Conservation (phyloP, 1,140 invertebrate species). For the Drosophila simulans region DNA sequence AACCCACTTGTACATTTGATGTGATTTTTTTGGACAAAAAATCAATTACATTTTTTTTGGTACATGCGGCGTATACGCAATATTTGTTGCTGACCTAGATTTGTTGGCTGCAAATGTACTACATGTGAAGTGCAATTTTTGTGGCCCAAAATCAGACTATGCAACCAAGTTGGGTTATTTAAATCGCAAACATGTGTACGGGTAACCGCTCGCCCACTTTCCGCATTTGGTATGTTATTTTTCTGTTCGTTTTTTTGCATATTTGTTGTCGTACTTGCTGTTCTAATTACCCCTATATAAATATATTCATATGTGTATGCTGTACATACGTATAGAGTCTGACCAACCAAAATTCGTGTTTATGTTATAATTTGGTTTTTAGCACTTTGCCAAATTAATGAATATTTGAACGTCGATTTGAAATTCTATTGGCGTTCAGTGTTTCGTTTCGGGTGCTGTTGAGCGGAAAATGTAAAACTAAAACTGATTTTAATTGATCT, state of each 20-base stretch:
- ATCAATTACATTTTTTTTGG: constrained; percentile 28
- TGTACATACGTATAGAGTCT: neutral
- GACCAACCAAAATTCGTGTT: constrained; percentile 4
- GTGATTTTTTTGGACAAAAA: constrained; percentile 11
- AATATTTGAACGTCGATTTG: constrained; percentile 10
- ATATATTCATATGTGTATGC: neutral
- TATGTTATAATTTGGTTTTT: constrained; percentile 19
- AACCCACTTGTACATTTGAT: neutral
- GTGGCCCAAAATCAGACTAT: constrained; percentile 15
- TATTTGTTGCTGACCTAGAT: constrained; percentile 30
- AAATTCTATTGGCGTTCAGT: neutral
- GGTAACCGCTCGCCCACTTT: neutral
- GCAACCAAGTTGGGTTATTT: constrained; percentile 28
- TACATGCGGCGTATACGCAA: constrained; percentile 37
- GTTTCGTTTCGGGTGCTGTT: constrained; percentile 1
- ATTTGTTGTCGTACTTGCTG: constrained; percentile 20
- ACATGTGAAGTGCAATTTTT: constrained; percentile 10
- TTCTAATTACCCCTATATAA: constrained; percentile 38
- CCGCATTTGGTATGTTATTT: neutral
- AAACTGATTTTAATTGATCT: constrained; percentile 5
- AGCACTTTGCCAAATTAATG: constrained; percentile 27
- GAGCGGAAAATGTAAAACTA: neutral
- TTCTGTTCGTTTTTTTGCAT: neutral
- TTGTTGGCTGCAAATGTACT: neutral
- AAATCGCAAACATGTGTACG: neutral